Percentiles rank a stretch among this genome's conserved stretches.
phyloP scores from a whole-genome alignment of 2,113 vertebrate genomes.

The Syrmaticus mikado region DNA sequence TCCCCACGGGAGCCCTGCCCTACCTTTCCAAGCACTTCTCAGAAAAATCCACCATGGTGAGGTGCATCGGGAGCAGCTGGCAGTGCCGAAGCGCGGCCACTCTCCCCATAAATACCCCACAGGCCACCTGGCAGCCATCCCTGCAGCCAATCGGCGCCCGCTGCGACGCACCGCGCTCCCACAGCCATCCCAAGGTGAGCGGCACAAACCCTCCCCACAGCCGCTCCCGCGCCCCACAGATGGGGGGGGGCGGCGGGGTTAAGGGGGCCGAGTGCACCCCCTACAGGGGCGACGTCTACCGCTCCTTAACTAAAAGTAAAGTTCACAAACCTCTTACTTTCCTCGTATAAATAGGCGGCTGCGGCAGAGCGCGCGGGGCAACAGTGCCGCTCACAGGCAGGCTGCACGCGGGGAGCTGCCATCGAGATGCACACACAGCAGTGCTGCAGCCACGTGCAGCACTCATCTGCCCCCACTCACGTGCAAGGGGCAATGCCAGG shows the following conservation, averaged over 20 bases:
- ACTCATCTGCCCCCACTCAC: not conserved
- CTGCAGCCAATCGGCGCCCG: constrained; percentile 76
- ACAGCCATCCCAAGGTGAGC: constrained; percentile 34
- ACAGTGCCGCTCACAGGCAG: constrained; percentile 58
- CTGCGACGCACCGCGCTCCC: not conserved
- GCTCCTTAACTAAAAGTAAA: too few relatives aligned
- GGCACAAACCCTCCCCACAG: not conserved
- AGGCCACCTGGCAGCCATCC: constrained; percentile 41
- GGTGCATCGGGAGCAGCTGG: constrained; percentile 66
- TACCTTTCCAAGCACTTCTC: constrained; percentile 92
- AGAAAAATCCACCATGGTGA: constrained; percentile 86
- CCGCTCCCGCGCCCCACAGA: not conserved
- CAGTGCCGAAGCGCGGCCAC: not conserved
- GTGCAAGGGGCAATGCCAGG: not conserved
- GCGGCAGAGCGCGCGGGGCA: not conserved
- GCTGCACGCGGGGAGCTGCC: not conserved
- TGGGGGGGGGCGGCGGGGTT: too few relatives aligned
- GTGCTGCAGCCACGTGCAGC: not conserved
- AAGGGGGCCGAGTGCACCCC: too few relatives aligned
- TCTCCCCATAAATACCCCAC: constrained; percentile 39
- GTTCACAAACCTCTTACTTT: too few relatives aligned
- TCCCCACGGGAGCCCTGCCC: not conserved
- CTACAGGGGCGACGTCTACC: too few relatives aligned
- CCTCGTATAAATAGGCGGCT: constrained; percentile 11
- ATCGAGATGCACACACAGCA: accelerated